Percentiles rank a stretch among this genome's conserved stretches.
Conservation (phyloP, 1,140 invertebrate genomes). For the Phortica variegata region DNA sequence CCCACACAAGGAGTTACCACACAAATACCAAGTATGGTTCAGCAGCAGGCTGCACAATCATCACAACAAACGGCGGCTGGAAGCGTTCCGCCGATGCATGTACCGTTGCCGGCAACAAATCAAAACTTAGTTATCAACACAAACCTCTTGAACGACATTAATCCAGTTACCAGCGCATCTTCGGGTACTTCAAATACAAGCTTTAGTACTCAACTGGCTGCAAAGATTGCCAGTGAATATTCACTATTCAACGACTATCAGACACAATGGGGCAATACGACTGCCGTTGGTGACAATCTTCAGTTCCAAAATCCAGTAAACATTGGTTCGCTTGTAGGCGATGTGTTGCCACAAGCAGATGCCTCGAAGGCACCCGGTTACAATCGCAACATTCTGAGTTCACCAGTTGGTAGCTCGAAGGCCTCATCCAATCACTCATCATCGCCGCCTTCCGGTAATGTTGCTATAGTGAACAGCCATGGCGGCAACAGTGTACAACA, state of each 20-base stretch:
- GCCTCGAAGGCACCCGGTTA: conserved; percentile 81
- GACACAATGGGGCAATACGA: conserved; percentile 66
- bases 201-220: conserved; percentile 38
- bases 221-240: conserved; percentile 65
- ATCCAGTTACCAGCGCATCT: conserved; percentile 14
- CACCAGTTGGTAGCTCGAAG: conserved; percentile 68
- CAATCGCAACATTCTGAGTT: conserved; percentile 69
- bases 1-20: conserved; percentile 18
- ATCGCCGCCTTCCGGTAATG: conserved; percentile 56
- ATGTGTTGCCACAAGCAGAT: conserved; percentile 67
- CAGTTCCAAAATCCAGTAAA: conserved; percentile 9
- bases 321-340: conserved; percentile 58
- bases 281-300: conserved; percentile 55
- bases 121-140: conserved; percentile 45
- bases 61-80: conserved; percentile 11
- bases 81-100: conserved; percentile 12
- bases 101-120: background rate
- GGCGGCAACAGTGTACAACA: conserved; percentile 31
- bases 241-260: conserved; percentile 78
- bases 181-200: conserved; percentile 19
- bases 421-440: conserved; percentile 61
- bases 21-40: conserved; percentile 10
- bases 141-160: conserved; percentile 30
- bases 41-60: background rate
- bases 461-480: conserved; percentile 15